Percentiles rank a stretch among this genome's conserved stretches.
phyloP scores from a whole-genome alignment of 2,113 vertebrate genomes.

The Eulemur rufifrons region DNA sequence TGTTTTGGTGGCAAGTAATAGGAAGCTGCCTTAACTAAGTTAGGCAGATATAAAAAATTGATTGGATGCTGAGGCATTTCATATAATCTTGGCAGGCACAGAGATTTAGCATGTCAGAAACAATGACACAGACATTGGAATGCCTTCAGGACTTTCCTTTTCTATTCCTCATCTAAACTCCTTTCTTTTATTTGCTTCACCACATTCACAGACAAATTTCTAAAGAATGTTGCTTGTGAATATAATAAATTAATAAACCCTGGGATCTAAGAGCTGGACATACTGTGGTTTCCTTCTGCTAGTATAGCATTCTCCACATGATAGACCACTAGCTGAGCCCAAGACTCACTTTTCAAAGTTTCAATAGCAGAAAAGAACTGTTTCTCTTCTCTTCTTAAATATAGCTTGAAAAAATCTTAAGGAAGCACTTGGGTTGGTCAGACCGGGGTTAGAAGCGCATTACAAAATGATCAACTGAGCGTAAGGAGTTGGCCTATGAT shows the following conservation, averaged over 20 bases:
- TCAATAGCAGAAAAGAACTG: neutral
- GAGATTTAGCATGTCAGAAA: neutral
- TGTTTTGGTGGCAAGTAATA: neutral
- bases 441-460: neutral
- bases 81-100: neutral
- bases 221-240: slow-evolving; percentile 50
- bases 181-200: slow-evolving; percentile 65
- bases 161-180: neutral
- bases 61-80: neutral
- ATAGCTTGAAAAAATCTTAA: neutral
- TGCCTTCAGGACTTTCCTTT: neutral
- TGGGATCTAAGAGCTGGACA: slow-evolving; percentile 75
- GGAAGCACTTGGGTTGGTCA: neutral
- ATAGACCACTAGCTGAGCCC: neutral
- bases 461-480: neutral
- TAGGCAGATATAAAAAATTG: neutral
- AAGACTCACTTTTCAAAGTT: neutral
- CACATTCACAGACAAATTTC: slow-evolving; percentile 64
- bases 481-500: neutral
- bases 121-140: neutral
- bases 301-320: neutral
- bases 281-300: neutral
- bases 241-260: slow-evolving; percentile 69
- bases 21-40: neutral
- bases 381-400: neutral